Percentiles rank a stretch among this genome's conserved stretches.
phyloP scores from a whole-genome alignment of 2,888 invertebrate genomes.

The Scaptomyza polygonia region DNA sequence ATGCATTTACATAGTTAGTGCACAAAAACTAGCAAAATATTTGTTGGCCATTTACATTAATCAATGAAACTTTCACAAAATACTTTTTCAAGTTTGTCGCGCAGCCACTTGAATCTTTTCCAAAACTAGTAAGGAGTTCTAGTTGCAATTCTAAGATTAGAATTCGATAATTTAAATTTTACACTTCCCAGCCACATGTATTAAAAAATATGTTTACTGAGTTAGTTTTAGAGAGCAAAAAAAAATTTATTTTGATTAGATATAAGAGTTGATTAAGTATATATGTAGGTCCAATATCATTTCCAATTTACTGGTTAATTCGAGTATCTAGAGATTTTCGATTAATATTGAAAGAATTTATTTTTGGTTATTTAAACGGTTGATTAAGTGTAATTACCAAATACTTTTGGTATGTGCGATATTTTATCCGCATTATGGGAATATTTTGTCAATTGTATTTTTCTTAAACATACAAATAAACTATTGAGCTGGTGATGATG shows the following conservation, averaged over 20 bases:
- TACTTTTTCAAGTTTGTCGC: slow-evolving; percentile 58
- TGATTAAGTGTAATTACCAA: not conserved
- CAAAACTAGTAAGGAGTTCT: slow-evolving; percentile 18
- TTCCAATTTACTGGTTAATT: not conserved
- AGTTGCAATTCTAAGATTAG: not conserved
- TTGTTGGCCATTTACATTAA: slow-evolving; percentile 46
- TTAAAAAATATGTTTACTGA: not conserved
- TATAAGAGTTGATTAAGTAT: not conserved
- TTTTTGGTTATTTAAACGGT: not conserved
- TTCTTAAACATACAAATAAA: not conserved
- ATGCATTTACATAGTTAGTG: slow-evolving; percentile 6
- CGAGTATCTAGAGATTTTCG: not conserved
- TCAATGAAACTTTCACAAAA: slow-evolving; percentile 75
- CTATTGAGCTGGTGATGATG: not conserved
- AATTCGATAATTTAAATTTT: not conserved
- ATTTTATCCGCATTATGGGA: not conserved
- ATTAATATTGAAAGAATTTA: not conserved
- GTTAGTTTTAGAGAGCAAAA: not conserved
- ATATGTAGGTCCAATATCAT: not conserved
- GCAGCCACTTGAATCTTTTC: slow-evolving; percentile 25
- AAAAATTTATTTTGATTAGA: not conserved
- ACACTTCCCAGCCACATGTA: not conserved
- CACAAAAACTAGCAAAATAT: slow-evolving; percentile 34
- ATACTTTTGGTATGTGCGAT: slow-evolving; percentile 1
- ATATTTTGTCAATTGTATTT: not conserved